Evolutionary conservation across 1,140 invertebrate genomes (phyloP).

Genomic region (Coelopa frigida): DNA sequence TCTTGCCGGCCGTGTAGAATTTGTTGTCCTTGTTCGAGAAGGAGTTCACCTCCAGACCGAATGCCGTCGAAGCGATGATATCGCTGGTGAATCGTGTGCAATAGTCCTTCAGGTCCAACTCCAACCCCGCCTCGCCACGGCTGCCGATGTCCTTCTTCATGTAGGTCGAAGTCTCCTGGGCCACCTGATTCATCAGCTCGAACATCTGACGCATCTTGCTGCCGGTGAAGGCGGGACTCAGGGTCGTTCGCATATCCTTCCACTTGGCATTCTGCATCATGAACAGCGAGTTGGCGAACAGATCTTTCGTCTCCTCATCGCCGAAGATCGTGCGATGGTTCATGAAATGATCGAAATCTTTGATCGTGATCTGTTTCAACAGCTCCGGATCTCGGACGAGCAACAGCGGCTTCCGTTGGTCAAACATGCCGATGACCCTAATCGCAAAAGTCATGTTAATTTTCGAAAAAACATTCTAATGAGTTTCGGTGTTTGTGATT

Average conservation of each 20-base stretch:
- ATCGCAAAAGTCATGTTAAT: too few species aligned
- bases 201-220: slow-evolving; percentile 48
- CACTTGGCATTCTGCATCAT: slow-evolving; percentile 41
- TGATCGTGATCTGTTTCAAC: slow-evolving; percentile 44
- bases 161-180: slow-evolving; percentile 30
- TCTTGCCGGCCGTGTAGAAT: slow-evolving; percentile 48
- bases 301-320: slow-evolving; percentile 34
- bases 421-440: slow-evolving; percentile 47
- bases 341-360: slow-evolving; percentile 47
- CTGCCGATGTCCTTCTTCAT: slow-evolving; percentile 16
- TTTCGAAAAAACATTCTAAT: too few species aligned
- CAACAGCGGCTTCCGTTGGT: slow-evolving; percentile 48
- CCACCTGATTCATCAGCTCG: slow-evolving; percentile 40
- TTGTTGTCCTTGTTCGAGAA: slow-evolving; percentile 48
- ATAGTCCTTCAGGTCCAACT: slow-evolving; percentile 50
- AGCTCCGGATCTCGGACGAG: slow-evolving; percentile 51
- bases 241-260: slow-evolving; percentile 44
- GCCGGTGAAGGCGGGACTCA: slow-evolving; percentile 45
- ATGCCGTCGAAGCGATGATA: slow-evolving; percentile 52
- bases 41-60: slow-evolving; percentile 53
- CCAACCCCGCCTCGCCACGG: slow-evolving; percentile 12
- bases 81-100: slow-evolving; percentile 52
- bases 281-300: slow-evolving; percentile 44
- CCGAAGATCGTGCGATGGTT: slow-evolving; percentile 41
- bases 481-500: too few species aligned